Evolutionary conservation across 2,888 invertebrate species (phyloP), one percentile per base, ranked within the genome.

Genomic region (Argynnis bischoffii): DNA sequence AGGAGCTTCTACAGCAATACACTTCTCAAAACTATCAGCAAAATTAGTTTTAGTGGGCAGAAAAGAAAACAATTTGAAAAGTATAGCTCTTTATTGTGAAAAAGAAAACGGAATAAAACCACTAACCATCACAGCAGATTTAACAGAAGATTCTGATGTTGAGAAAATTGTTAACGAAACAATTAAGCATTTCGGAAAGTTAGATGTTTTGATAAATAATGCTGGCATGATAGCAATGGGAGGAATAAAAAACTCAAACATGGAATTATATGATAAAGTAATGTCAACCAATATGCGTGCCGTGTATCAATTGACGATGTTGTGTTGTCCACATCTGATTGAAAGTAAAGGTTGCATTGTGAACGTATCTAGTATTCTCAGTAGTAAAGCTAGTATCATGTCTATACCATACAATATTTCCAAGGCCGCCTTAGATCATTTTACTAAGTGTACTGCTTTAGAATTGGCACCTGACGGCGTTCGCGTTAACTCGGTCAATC

Each of bases 341-440:
- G 89, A 94, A 82, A 94, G 94, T 0, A 96, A 97, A 86, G 98
- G 98, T 21, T 96, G 95, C 75, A 95, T 98, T 74, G 97, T 99
- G 0, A 99, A 99, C 83, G 95, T 98, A 0, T 98, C 98, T 6
- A 98, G 98, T 83, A 96, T 98, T 3, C 95, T 95, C 75, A 97
- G 99, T 21, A 75, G 93, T 79, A 86, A 95, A 93, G 77, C 87
- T 0, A 88, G 82, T 67, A 95, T 97, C 0, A 96, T 96, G 73
- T 95, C 97, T 1, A 85, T 98, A 64, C 95, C 98, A 0, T 99
- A 99, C 86, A 95, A 95, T 77, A 95, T 99, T 89, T 98, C 98
- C 1, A 99, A 99, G 89, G 94, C 98, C 14, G 98, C 98, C 0
- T 87, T 99, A 6, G 99, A 99, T 89, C 98, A 99, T 80, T 95